Conservation (phyloP, 35 echinoderm and acorn worm genomes). For the Apostichopus japonicus region DNA sequence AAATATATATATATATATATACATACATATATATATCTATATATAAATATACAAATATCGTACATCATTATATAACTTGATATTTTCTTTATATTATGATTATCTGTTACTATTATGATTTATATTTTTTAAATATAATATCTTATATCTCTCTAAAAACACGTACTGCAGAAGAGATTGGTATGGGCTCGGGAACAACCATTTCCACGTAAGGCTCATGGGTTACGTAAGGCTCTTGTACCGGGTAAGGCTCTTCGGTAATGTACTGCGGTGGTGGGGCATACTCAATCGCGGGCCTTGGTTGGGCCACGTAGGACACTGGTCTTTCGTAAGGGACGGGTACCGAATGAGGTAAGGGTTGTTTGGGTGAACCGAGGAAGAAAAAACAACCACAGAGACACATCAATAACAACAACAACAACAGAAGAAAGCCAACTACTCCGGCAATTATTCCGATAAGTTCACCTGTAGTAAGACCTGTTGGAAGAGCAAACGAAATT, state of each 20-base stretch:
- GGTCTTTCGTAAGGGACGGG: constrained; percentile 13
- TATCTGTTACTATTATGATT: no score
- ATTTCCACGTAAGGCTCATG: constrained; percentile 12
- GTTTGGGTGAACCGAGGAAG: background rate
- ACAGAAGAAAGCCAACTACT: background rate
- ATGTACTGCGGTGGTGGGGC: background rate
- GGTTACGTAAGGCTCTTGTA: background rate
- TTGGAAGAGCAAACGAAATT: background rate
- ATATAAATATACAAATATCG: no score
- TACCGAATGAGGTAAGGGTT: background rate
- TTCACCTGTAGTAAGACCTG: background rate
- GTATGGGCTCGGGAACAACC: background rate
- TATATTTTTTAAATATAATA: no score
- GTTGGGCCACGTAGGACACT: background rate
- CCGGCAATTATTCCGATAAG: background rate
- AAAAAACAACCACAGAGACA: background rate
- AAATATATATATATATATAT: no score
- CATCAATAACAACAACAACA: background rate
- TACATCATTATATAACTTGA: no score
- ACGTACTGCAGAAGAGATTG: no score
- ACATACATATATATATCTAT: no score
- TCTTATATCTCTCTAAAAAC: no score
- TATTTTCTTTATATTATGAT: no score
- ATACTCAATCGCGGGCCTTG: constrained; percentile 2
- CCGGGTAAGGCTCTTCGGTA: no score